Base-by-base conservation (phyloP, 2,113 vertebrate species). In the Cottus gobio region DNA sequence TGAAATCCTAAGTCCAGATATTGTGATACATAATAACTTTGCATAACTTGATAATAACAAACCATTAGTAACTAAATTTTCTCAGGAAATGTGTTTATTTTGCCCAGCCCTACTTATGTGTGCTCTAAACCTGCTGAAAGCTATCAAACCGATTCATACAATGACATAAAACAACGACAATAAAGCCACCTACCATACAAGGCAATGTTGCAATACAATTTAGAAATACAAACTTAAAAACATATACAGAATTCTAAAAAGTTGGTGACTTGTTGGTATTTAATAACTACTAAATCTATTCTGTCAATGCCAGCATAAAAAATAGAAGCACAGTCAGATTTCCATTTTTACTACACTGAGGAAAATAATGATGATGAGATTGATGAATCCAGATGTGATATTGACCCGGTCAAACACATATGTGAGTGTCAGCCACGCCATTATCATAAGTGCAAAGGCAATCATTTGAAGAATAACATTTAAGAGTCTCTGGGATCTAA, bases 381-480 rank as follows among this genome's bases (percentile, higher is more conserved):
- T 75, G 68, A 82, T 30, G 64, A 77, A 77, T 50, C 31, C 64
- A 72, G 81, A 78, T 50, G 42, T 70, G 52, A 82, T 50, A 56
- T 44, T 69, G 68, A 78, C 28, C 64, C 10, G 2, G 36, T 67
- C 62, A 77, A 75, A 90, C 66, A 10, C 30, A 79, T 11, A 74
- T 69, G 48, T 68, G 39, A 52, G 71, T 58, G 54, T 75, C 80
- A 54, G 44, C 48, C 84, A 50, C 52, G 11, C 82, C 83, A 86
- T 85, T 85, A 79, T 50, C 71, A 90, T 83, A 52, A 71, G 87
- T 80, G 72, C 56, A 63, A 79, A 67, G 52, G 42, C 26, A 70
- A 50, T 70, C 28, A 79, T 74, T 82, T 82, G 48, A 82, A 26
- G n/a, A 78, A 42, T 65, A 77, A 58, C 44, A 57, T 15, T 36